A percentile compares a stretch with the other conserved stretches of the same genome.
Conservation (phyloP, 2,797 vertebrate genomes). For the Rhynchotus rufescens region DNA sequence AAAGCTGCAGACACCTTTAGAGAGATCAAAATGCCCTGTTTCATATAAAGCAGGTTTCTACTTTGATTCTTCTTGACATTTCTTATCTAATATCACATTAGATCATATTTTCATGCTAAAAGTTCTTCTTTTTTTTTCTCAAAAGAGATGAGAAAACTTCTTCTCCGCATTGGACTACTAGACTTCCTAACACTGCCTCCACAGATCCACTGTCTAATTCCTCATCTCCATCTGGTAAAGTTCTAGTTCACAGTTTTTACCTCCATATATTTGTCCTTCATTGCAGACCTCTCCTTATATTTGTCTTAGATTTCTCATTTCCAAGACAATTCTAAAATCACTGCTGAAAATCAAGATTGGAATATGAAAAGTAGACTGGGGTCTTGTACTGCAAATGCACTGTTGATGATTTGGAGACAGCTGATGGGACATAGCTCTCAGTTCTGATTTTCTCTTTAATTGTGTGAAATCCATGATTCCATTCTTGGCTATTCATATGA, state of each 20-base stretch:
- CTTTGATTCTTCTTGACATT: conserved; percentile 24
- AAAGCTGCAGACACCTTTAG: conserved; percentile 34
- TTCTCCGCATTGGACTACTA: not conserved
- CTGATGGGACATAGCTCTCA: not conserved
- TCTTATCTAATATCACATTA: not conserved
- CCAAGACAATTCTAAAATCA: not conserved
- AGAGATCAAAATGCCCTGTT: conserved; percentile 56
- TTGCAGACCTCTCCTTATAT: conserved; percentile 49
- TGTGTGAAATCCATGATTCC: not conserved
- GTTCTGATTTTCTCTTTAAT: not conserved
- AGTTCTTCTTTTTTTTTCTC: not conserved
- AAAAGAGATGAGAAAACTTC: not conserved
- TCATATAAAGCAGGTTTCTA: conserved; percentile 50
- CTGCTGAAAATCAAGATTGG: not conserved
- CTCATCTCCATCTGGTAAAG: conserved; percentile 44
- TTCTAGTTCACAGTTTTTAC: conserved; percentile 60
- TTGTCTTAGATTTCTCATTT: conserved; percentile 28
- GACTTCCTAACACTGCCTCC: not conserved
- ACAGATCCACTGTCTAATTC: not conserved
- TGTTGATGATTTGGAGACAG: not conserved
- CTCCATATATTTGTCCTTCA: conserved; percentile 25
- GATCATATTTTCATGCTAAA: not conserved
- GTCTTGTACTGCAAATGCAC: rapidly evolving
- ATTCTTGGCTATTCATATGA: not conserved
- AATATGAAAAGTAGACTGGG: conserved; percentile 8